phyloP scores from a whole-genome alignment of 1,140 invertebrate species.

The Drosophila nigrodunni region DNA sequence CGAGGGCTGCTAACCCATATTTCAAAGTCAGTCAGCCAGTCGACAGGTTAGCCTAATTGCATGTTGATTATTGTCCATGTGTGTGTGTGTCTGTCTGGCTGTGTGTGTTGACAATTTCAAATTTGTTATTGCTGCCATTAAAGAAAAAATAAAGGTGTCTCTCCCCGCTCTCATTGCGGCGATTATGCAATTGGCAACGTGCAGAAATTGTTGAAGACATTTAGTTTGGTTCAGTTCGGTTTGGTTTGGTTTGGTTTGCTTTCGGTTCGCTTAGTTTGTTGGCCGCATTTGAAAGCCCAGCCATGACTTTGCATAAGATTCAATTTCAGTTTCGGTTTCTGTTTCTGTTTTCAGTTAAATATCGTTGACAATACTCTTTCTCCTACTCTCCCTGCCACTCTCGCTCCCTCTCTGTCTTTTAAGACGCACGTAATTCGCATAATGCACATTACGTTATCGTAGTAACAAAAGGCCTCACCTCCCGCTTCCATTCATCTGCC shows the following conservation, averaged over 20 bases:
- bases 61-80: slow-evolving; percentile 60
- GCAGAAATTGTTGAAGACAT: slow-evolving; percentile 71
- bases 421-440: slow-evolving; percentile 71
- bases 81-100: slow-evolving; percentile 15
- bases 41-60: slow-evolving; percentile 77
- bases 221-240: slow-evolving; percentile 11
- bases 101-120: slow-evolving; percentile 70
- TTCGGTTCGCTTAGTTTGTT: slow-evolving; percentile 54
- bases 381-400: slow-evolving; percentile 7
- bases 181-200: slow-evolving; percentile 79
- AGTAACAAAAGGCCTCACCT: slow-evolving; percentile 18
- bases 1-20: slow-evolving; percentile 71
- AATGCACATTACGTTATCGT: slow-evolving; percentile 73
- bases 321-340: slow-evolving; percentile 45
- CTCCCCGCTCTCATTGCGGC: slow-evolving; percentile 11
- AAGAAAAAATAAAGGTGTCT: slow-evolving; percentile 47
- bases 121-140: slow-evolving; percentile 69
- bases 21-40: slow-evolving; percentile 78
- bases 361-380: slow-evolving; percentile 55
- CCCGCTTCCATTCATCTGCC: not conserved
- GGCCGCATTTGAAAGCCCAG: slow-evolving; percentile 56
- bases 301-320: slow-evolving; percentile 81
- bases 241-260: slow-evolving; percentile 36
- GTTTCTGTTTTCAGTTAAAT: slow-evolving; percentile 22
- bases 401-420: slow-evolving; percentile 24